Evolutionary conservation across 1,140 invertebrate species (phyloP).

Genomic region (Drosophila trapezifrons): DNA sequence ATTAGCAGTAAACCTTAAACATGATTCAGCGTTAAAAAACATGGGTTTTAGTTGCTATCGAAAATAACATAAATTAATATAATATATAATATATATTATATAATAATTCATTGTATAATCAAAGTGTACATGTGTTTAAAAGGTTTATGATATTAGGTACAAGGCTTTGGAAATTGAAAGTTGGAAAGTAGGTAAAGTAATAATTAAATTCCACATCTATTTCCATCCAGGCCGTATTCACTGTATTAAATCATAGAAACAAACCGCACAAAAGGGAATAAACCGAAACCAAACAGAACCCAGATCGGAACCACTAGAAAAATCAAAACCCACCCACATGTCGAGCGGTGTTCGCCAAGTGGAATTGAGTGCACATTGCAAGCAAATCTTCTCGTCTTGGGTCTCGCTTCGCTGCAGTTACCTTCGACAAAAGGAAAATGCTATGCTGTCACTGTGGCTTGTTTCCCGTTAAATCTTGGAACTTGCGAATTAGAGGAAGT

Average conservation of each 20-base stretch:
- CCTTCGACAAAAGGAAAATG: slow-evolving; percentile 67
- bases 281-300: slow-evolving; percentile 27
- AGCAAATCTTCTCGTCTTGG: slow-evolving; percentile 29
- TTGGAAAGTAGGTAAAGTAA: no score
- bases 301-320: slow-evolving; percentile 48
- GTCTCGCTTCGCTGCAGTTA: slow-evolving; percentile 78
- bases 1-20: slow-evolving; percentile 4
- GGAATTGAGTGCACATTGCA: slow-evolving; percentile 42
- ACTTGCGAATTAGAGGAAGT: neutral
- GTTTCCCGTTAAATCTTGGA: neutral
- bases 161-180: neutral
- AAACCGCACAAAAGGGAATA: slow-evolving; percentile 37
- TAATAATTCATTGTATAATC: no score
- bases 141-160: no score
- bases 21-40: slow-evolving; percentile 8
- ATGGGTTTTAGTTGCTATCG: slow-evolving; percentile 4
- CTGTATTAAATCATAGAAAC: slow-evolving; percentile 30
- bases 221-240: neutral
- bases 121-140: no score
- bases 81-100: no score
- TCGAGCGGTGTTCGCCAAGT: slow-evolving; percentile 38
- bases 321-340: slow-evolving; percentile 44
- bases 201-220: neutral
- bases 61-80: no score
- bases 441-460: slow-evolving; percentile 22